phyloP scores from a whole-genome alignment of 2,113 vertebrate genomes.

The Acinonyx jubatus region DNA sequence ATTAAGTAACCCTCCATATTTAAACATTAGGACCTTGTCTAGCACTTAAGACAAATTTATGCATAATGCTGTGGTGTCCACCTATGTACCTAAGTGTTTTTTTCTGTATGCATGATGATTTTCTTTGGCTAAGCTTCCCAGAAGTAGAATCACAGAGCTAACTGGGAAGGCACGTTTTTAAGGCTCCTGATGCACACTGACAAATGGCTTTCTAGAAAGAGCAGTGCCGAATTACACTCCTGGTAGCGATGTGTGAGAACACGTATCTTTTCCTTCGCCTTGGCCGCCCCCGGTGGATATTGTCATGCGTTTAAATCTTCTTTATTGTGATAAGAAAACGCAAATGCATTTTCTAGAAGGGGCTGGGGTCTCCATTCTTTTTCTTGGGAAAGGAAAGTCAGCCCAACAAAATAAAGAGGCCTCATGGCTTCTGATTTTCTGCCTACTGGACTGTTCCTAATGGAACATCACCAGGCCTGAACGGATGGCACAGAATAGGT shows the following conservation, averaged over 20 bases:
- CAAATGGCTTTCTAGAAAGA: conserved; percentile 61
- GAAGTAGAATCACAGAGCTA: conserved; percentile 62
- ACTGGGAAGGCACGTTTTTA: conserved; percentile 51
- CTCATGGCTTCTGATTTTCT: neutral
- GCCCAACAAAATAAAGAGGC: neutral
- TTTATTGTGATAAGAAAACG: conserved; percentile 34
- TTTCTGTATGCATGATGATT: conserved; percentile 47
- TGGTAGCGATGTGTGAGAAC: neutral
- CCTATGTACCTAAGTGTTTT: conserved; percentile 54
- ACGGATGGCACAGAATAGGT: neutral
- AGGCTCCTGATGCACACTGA: conserved; percentile 42
- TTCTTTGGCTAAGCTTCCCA: conserved; percentile 67
- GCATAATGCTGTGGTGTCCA: conserved; percentile 16
- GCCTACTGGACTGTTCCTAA: neutral
- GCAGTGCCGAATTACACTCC: neutral
- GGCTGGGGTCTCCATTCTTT: neutral
- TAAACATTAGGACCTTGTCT: conserved; percentile 55
- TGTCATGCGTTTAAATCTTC: conserved; percentile 37
- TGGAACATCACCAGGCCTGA: neutral
- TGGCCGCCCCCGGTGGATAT: neutral
- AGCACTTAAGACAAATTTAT: conserved; percentile 62
- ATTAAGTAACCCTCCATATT: neutral
- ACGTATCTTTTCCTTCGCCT: conserved; percentile 25
- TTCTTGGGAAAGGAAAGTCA: neutral
- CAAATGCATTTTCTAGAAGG: neutral